Percentiles rank a stretch among this genome's conserved stretches.
phyloP scores from a whole-genome alignment of 1,140 invertebrate species.

The Wasmannia auropunctata region DNA sequence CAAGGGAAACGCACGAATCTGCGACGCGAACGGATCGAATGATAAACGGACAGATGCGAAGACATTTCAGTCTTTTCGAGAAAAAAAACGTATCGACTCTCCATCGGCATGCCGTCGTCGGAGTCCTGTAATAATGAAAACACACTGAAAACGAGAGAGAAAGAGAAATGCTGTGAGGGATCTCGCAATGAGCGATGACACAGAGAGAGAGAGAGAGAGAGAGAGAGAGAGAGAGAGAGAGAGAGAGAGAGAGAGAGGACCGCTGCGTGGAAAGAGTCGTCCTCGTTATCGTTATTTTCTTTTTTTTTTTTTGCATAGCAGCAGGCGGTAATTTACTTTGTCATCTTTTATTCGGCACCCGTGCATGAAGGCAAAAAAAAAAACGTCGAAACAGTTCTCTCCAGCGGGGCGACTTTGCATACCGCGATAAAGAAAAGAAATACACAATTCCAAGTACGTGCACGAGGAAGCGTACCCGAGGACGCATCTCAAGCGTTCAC shows the following conservation, averaged over 20 bases:
- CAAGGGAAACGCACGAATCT: background rate
- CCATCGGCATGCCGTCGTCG: background rate
- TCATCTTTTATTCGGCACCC: slow-evolving; percentile 28
- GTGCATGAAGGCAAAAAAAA: slow-evolving; percentile 27
- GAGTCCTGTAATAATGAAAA: background rate
- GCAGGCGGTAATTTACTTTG: background rate
- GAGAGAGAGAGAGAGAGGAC: background rate
- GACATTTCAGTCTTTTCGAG: background rate
- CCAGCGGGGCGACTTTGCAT: background rate
- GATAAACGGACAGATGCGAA: slow-evolving; percentile 5
- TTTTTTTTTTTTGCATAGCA: background rate
- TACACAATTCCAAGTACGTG: background rate
- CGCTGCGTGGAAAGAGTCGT: background rate
- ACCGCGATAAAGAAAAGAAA: background rate
- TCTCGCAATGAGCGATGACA: too few species aligned
- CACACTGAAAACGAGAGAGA: background rate
- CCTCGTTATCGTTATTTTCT: too few species aligned
- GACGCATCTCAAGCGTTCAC: background rate
- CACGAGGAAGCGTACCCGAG: background rate
- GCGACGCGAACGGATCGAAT: slow-evolving; percentile 4
- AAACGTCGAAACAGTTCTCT: background rate
- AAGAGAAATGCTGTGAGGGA: background rate
- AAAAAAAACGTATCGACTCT: background rate
- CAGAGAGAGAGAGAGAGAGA: background rate
- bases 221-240: too few species aligned